Percentiles rank a stretch among this genome's conserved stretches.
Conservation (phyloP, 2,888 invertebrate genomes). For the Drosophila incognita region DNA sequence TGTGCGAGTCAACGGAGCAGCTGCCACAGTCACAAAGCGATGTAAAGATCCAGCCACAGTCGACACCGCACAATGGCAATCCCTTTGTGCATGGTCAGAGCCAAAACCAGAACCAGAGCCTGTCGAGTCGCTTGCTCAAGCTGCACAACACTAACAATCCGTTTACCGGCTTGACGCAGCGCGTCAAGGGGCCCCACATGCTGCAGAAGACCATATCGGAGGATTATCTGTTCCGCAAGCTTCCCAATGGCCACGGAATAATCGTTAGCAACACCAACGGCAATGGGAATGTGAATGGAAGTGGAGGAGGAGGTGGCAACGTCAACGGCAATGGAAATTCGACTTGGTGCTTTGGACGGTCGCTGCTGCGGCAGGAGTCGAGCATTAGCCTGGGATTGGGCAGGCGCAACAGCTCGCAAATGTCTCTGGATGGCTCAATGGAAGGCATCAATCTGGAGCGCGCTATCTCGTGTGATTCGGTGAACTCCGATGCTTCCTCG, state of each 20-base stretch:
- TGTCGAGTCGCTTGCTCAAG: slow-evolving; percentile 73
- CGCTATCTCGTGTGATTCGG: slow-evolving; percentile 92
- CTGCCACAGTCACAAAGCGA: slow-evolving; percentile 19
- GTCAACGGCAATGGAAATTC: slow-evolving; percentile 60
- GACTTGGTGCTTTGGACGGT: slow-evolving; percentile 82
- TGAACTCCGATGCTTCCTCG: slow-evolving; percentile 90
- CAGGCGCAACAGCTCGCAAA: slow-evolving; percentile 83
- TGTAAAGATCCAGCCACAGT: background rate
- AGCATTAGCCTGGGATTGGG: slow-evolving; percentile 77
- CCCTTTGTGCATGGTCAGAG: slow-evolving; percentile 59
- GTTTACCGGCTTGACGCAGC: slow-evolving; percentile 79
- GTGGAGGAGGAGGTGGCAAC: slow-evolving; percentile 33
- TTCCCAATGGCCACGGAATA: slow-evolving; percentile 53
- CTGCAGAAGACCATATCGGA: slow-evolving; percentile 85
- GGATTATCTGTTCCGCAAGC: slow-evolving; percentile 83
- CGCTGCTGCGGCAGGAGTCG: slow-evolving; percentile 82
- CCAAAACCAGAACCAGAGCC: slow-evolving; percentile 41
- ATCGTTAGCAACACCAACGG: slow-evolving; percentile 30
- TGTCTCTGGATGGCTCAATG: slow-evolving; percentile 81
- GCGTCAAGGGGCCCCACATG: slow-evolving; percentile 82
- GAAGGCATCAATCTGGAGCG: slow-evolving; percentile 84
- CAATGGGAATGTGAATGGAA: slow-evolving; percentile 50
- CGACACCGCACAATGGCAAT: slow-evolving; percentile 59
- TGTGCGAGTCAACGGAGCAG: slow-evolving; percentile 74
- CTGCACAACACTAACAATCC: slow-evolving; percentile 74